Evolutionary conservation across 2,888 invertebrate genomes (phyloP), one percentile per base, ranked within the genome.

Genomic region (Meiosimyza decipiens): DNA sequence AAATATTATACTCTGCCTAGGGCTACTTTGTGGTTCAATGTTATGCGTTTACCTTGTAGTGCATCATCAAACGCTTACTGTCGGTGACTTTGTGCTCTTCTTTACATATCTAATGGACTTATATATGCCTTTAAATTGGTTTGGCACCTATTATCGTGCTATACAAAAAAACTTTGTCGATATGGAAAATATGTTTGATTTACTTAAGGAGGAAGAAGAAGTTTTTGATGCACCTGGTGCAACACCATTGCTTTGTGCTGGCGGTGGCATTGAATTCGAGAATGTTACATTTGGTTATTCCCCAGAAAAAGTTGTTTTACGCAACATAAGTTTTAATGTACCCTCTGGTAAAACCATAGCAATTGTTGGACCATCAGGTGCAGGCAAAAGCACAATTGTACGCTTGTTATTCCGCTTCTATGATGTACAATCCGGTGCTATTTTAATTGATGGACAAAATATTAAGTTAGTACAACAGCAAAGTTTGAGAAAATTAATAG

Each of bases 131-230:
- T 88, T 99, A 67, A 99, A 99, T 88, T 99, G 95, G 94, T 97
- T 99, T 84, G 99, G 99, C 47, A 98, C 98, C 3, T 98, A 97
- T 83, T 99, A 99, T 85, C 94, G 98, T 83, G 95, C 96, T 71
- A 98, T 99, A 74, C 99, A 99, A 85, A 96, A 95, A 88, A 96
- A 97, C 83, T 99, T 99, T 83, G 93, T 99, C 18, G 99, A 99
- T 84, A 99, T 99, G 99, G 99, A 99, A 87, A 99, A 99, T 87
- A 98, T 99, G 99, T 97, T 99, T 85, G 98, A 98, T 79, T 87
- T 99, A 75, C 89, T 99, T 81, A 91, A 93, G 54, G 95, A 96
- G 82, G 91, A 94, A 60, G 91, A 94, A 70, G 98, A 99, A 89
- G 92, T 98, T 33, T 89, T 91, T 4, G 97, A 99, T 88, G 91